phyloP scores from a whole-genome alignment of 2,797 vertebrate genomes.

The Neomorphus geoffroyi region DNA sequence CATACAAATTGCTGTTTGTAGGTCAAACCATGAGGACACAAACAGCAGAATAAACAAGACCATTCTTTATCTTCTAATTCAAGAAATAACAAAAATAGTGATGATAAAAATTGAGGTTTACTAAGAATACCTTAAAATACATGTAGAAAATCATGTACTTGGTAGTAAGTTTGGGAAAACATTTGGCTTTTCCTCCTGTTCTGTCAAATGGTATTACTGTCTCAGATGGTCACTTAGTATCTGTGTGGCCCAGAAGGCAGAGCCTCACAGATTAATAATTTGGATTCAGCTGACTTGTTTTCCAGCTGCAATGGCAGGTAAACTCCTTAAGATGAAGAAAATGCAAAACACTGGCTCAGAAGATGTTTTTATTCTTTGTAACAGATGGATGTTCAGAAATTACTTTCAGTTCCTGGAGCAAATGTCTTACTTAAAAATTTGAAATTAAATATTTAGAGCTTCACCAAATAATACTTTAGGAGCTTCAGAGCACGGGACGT shows the following conservation, averaged over 20 bases:
- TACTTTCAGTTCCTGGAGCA: not conserved
- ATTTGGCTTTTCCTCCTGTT: not conserved
- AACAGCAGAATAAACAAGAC: not conserved
- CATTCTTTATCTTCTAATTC: not conserved
- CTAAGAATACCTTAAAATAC: not conserved
- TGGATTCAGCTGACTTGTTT: not conserved
- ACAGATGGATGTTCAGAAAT: not conserved
- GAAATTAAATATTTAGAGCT: not conserved
- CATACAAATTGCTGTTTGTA: not conserved
- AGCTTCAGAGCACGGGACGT: not conserved
- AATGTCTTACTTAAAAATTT: not conserved
- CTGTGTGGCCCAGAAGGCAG: not conserved
- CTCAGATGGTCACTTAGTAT: not conserved
- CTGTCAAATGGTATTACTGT: not conserved
- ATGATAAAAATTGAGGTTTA: not conserved
- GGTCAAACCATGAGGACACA: not conserved
- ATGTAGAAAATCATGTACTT: fast-evolving
- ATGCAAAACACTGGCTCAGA: not conserved
- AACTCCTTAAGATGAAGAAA: not conserved
- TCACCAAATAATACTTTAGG: not conserved
- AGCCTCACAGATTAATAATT: not conserved
- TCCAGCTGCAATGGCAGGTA: not conserved
- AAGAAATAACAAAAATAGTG: not conserved
- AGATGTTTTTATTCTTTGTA: not conserved
- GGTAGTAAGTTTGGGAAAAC: not conserved